Base-by-base conservation (phyloP, 2,888 invertebrate species). In the Cheilosia pagana region DNA sequence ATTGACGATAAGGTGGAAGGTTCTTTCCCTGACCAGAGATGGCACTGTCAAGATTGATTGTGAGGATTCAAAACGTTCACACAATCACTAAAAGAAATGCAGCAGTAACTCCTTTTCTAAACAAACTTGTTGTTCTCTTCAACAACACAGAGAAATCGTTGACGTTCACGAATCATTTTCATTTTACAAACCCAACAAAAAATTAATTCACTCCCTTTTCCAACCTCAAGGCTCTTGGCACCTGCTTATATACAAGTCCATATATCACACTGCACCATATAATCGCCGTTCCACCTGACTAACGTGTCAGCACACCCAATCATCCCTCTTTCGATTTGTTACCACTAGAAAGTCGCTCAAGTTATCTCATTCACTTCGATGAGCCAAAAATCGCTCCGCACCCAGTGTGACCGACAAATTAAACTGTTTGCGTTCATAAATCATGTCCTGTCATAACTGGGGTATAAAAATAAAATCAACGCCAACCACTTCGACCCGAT, bases 351-450 rank as follows among this genome's bases (percentile, higher is more conserved):
- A 43, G 41, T 45, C 63, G 52, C 39, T 28, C 39, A 71, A 76
- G 35, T 76, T 65, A 76, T 70, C 59, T 63, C 28, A 14, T 21
- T 5, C 19, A 39, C 41, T 50, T 60, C 67, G 53, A 67, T 79
- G 72, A 67, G 72, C 72, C 78, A 65, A 67, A 52, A 67, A 55
- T 16, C 16, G 25, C 12, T 52, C 52, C 28, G 45, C 35, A 65
- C 52, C 70, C 57, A 67, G 35, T 35, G 28, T 23, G 71, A 71
- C 71, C 77, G 77, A 71, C 77, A 76, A 76, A 81, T 76, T 71
- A 71, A 82, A 77, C 59, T 71, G 52, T 71, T 71, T 71, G 19
- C 76, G 16, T 50, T 57, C 71, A 60, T 82, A 82, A 82, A 71
- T 82, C 71, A 77, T 14, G 28, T 31, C 23, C 39, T 68, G 76